phyloP scores from a whole-genome alignment of 2,797 vertebrate species.

The Microctenopoma lineatum region DNA sequence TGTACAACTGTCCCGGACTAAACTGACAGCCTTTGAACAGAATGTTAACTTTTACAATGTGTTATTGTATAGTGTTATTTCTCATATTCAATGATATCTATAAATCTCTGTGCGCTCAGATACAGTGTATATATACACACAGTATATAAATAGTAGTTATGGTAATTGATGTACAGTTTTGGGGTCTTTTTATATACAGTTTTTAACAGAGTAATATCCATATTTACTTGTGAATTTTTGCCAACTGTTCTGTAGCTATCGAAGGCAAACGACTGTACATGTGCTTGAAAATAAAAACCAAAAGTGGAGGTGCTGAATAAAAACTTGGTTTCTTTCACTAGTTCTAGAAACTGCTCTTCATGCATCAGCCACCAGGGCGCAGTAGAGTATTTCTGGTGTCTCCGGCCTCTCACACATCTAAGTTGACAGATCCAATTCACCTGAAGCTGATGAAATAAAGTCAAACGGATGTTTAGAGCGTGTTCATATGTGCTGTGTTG shows the following conservation, averaged over 20 bases:
- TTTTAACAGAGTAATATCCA: slow-evolving; percentile 82
- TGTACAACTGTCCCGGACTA: slow-evolving; percentile 38
- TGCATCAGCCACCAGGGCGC: slow-evolving; percentile 49
- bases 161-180: slow-evolving; percentile 83
- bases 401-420: not conserved
- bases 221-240: slow-evolving; percentile 81
- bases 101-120: slow-evolving; percentile 41
- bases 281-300: slow-evolving; percentile 89
- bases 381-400: slow-evolving; percentile 44
- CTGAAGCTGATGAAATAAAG: slow-evolving; percentile 14
- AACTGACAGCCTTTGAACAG: slow-evolving; percentile 62
- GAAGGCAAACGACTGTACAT: slow-evolving; percentile 80
- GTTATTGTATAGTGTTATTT: slow-evolving; percentile 66
- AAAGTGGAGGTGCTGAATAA: slow-evolving; percentile 31
- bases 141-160: slow-evolving; percentile 67
- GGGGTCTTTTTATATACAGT: slow-evolving; percentile 83
- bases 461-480: not conserved
- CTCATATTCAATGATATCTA: slow-evolving; percentile 63
- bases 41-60: slow-evolving; percentile 64
- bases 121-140: slow-evolving; percentile 41
- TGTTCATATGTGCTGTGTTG: not conserved
- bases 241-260: slow-evolving; percentile 83
- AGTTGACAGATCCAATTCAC: slow-evolving; percentile 7
- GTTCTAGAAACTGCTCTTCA: slow-evolving; percentile 20
- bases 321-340: not conserved